These are phyloP conservation scores for Aphelenchoides fujianensis DNA, from an alignment of 1,140 invertebrate genomes.

Conservation along the genomic window DNA sequence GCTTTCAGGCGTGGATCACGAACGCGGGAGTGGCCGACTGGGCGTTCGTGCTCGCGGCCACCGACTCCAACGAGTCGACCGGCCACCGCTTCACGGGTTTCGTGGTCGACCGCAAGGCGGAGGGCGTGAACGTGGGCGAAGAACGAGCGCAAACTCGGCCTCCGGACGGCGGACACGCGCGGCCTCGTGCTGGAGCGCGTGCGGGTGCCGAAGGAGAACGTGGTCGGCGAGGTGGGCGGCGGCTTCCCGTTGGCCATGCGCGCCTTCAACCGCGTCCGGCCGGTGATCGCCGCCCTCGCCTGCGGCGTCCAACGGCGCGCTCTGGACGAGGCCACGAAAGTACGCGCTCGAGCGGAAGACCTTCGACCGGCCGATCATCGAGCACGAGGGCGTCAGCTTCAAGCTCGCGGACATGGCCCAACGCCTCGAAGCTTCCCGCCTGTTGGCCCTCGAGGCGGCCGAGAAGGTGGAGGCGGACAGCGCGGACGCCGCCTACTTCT, in stretches of 20 bases:
- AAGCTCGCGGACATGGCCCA: constrained; percentile 90
- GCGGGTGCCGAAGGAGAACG: constrained; percentile 70
- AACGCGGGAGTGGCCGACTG: constrained; percentile 92
- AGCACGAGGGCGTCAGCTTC: constrained; percentile 76
- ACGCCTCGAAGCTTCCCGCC: constrained; percentile 79
- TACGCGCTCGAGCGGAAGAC: constrained; percentile 88
- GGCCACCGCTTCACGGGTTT: constrained; percentile 91
- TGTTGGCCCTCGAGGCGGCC: constrained; percentile 80
- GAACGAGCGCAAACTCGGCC: constrained; percentile 85
- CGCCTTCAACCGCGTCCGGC: constrained; percentile 42
- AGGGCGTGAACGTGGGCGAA: constrained; percentile 79
- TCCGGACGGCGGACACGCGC: constrained; percentile 87
- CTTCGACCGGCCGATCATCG: constrained; percentile 79
- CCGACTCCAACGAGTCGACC: constrained; percentile 79
- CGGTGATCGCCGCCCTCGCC: constrained; percentile 80
- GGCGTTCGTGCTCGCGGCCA: constrained; percentile 91
- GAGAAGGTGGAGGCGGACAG: constrained; percentile 79
- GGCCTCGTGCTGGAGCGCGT: constrained; percentile 97
- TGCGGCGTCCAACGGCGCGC: constrained; percentile 82
- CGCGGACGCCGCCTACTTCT: constrained; percentile 75
- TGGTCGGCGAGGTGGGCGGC: constrained; percentile 44
- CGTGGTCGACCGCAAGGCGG: constrained; percentile 83
- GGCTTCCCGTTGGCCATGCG: constrained; percentile 41
- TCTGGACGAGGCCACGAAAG: constrained; percentile 85
- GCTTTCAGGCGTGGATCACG: too few relatives aligned